Evolutionary conservation across 2,888 invertebrate species (phyloP), one percentile per base, ranked within the genome.

Genomic region (Lathronympha strigana): DNA sequence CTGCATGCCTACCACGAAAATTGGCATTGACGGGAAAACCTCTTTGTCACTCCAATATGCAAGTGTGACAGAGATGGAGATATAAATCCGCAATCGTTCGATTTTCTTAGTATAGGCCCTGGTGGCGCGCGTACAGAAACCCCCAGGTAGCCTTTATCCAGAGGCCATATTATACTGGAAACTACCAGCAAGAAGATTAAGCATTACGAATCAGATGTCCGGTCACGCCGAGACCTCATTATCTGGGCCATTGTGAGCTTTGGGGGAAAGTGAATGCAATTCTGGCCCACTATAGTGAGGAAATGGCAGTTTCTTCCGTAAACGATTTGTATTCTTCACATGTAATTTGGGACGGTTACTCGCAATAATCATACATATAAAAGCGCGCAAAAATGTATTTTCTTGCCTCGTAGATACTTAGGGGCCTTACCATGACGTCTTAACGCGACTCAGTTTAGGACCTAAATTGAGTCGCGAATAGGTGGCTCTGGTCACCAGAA

Each of bases 211-310:
- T 1, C 4, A 11, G 43, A 21, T 43, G 43, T 43, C n/a, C 4
- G 43, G 57, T 57, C 57, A 57, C 57, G 57, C 19, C 9, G 51
- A 28, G 40, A 45, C 43, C 57, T 57, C 57, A 57, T 57, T 57
- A 45, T 45, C 21, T 28, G 19, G 8, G 31, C 57, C 57, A 21
- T 57, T 57, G 57, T 57, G 21, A 9, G 43, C 13, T 43, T 28
- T 43, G 8, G 28, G 13, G 31, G 43, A 57, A 57, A 57, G 57
- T n/a, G 57, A 43, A 43, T 19, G 38, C 40, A 21, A 21, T 55
- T 40, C 40, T 38, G 13, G 23, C 31, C 17, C 3, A 21, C 13
- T 28, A 31, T 17, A 19, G 53, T 33, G 33, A 21, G 36, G n/a
- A 19, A 49, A 25, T 53, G 19, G 15, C 15, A 15, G 43, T 23